Base-by-base conservation (phyloP, 2,797 vertebrate genomes). In the Botia almorhae region DNA sequence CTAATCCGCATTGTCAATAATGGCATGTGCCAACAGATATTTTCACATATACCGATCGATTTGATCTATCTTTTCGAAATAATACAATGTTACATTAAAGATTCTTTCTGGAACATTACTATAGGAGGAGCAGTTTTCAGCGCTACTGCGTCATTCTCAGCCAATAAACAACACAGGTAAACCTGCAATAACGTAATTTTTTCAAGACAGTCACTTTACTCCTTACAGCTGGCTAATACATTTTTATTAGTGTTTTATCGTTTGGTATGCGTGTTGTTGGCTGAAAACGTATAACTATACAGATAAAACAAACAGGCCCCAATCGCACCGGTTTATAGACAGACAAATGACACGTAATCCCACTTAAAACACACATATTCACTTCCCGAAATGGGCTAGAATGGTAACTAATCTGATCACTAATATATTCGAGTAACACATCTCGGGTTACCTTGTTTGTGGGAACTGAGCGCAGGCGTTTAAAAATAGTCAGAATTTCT, bases 401-500 rank as follows among this genome's bases (percentile, higher is more conserved):
- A 33, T 26, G 0, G 19, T 1, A 3, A 19, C 2, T 0, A 11
- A 65, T 16, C 48, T 46, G 13, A 17, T 55, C n/a, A 36, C 5
- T 13, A 3, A 33, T 5, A 21, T 0, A 16, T 73, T 17, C 21
- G 7, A 12, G 39, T 16, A 48, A 29, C 16, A 36, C 21, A 0
- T 63, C 10, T 7, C 1, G 14, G 0, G 1, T 85, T 93, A 98
- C 97, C 96, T 98, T 99, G 87, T 98, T 99, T 0, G 97, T 96
- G 0, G 96, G 93, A 64, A 94, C 69, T 0, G 96, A 95, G 73
- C 97, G 91, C 61, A 99, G 91, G 80, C 97, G 89, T 90, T 96
- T 98, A 88, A 99, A 98, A 81, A 98, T 91, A 0, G 94, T 93
- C 43, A 96, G 94, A 53, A 99, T 96, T 83, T 98, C 96, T 46